Percentiles rank a stretch among this genome's conserved stretches.
phyloP scores from a whole-genome alignment of 2,888 invertebrate species.

The Patella ulyssiponensis region DNA sequence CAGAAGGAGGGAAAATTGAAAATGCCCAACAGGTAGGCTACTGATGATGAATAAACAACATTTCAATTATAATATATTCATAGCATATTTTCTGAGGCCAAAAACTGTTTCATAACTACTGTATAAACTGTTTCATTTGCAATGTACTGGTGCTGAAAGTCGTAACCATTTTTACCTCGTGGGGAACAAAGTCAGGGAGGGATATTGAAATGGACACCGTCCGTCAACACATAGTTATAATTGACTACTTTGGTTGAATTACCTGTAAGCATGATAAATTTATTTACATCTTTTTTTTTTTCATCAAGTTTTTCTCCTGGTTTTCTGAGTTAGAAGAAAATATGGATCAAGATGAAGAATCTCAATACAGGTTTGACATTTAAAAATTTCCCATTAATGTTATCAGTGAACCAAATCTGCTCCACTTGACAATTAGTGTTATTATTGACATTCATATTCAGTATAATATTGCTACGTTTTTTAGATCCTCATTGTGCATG shows the following conservation, averaged over 20 bases:
- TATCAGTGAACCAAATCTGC: neutral
- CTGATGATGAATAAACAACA: too few species aligned
- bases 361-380: constrained; percentile 76
- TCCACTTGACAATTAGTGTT: too few species aligned
- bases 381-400: neutral
- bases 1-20: constrained; percentile 65
- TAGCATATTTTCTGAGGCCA: neutral
- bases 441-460: too few species aligned
- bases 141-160: neutral
- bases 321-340: constrained; percentile 82
- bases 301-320: constrained; percentile 82
- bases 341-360: constrained; percentile 81
- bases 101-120: neutral
- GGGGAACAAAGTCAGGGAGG: too few species aligned
- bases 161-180: neutral
- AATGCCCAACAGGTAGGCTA: constrained; percentile 71
- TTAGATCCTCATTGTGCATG: too few species aligned
- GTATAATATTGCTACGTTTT: too few species aligned
- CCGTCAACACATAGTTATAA: neutral
- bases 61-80: too few species aligned
- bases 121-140: neutral
- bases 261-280: neutral
- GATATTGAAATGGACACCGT: too few species aligned
- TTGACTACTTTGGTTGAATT: neutral
- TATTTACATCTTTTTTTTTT: constrained; percentile 11